phyloP scores from a whole-genome alignment of 2,113 vertebrate species.

The Zosterops lateralis region DNA sequence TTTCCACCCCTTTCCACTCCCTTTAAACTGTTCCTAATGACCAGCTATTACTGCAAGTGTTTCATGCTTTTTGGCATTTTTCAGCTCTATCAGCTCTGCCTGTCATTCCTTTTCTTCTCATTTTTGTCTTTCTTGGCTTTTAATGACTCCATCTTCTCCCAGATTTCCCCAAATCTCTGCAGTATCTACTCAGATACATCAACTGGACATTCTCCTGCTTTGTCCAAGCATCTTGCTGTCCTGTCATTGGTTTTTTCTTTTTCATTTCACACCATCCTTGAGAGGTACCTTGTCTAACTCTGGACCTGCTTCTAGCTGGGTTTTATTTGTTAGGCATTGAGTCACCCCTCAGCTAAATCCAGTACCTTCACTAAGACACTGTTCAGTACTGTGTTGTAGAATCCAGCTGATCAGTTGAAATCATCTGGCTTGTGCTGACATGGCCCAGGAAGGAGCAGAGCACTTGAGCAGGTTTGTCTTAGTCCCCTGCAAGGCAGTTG shows the following conservation, averaged over 20 bases:
- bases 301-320: neutral
- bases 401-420: neutral
- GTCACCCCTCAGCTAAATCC: neutral
- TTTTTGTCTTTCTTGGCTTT: neutral
- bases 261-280: neutral
- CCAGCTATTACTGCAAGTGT: rapidly evolving
- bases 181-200: neutral
- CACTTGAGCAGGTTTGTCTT: neutral
- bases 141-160: neutral
- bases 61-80: neutral
- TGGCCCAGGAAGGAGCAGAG: neutral
- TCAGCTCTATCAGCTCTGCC: neutral
- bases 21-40: neutral
- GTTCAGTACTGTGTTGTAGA: neutral
- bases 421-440: rapidly evolving
- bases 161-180: neutral
- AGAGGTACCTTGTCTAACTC: neutral
- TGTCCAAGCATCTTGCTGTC: neutral
- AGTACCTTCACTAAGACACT: neutral
- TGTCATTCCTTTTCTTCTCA: neutral
- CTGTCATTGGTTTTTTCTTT: neutral
- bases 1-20: neutral
- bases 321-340: neutral
- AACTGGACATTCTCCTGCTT: neutral
- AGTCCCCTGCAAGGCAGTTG: neutral